Conservation (phyloP, 2,888 invertebrate genomes). For the Meteorus colon region DNA sequence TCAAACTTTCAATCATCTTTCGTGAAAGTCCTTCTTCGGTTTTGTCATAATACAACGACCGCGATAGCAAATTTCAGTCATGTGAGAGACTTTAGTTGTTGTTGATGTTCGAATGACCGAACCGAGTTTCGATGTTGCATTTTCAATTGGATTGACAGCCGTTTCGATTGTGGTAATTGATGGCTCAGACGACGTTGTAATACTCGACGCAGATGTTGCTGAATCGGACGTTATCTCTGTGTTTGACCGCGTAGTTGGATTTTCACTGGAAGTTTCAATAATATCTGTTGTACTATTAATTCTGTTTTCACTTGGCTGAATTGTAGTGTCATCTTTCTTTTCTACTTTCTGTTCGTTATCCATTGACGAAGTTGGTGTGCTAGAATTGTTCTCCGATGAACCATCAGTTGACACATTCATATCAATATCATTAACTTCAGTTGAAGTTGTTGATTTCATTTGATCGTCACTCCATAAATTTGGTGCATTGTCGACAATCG, state of each 20-base stretch:
- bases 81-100: constrained; percentile 87
- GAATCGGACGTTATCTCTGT: constrained; percentile 75
- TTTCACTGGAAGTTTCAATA: neutral
- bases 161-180: constrained; percentile 46
- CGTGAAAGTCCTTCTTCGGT: constrained; percentile 62
- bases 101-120: constrained; percentile 83
- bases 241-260: constrained; percentile 14
- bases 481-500: constrained; percentile 38
- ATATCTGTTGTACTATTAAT: neutral
- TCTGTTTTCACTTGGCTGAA: neutral
- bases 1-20: constrained; percentile 58
- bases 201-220: constrained; percentile 62
- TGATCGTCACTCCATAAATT: constrained; percentile 37
- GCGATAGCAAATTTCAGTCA: constrained; percentile 91
- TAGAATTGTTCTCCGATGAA: neutral
- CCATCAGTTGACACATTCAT: constrained; percentile 3
- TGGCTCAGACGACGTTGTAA: constrained; percentile 44
- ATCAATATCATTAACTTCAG: constrained; percentile 19
- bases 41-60: constrained; percentile 85
- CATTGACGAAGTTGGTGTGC: too few relatives aligned
- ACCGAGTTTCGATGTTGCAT: constrained; percentile 65
- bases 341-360: neutral
- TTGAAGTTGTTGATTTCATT: constrained; percentile 40
- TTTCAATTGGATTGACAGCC: constrained; percentile 39
- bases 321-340: neutral